Evolutionary conservation across 2,797 vertebrate genomes (phyloP).

Genomic region (Rachycentron canadum): DNA sequence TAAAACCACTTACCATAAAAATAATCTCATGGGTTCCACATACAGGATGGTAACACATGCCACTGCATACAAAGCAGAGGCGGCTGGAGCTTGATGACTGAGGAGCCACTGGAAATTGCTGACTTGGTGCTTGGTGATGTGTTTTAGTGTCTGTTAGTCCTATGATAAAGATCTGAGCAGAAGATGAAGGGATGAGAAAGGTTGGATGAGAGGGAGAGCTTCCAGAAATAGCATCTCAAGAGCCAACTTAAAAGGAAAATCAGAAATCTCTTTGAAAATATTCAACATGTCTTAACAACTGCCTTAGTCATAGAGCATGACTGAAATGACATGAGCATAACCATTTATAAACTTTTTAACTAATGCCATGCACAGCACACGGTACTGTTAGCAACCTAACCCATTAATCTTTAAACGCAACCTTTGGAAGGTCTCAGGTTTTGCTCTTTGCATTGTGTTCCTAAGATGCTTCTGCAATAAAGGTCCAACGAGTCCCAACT

Average conservation of each 20-base stretch:
- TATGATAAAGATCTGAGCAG: constrained; percentile 25
- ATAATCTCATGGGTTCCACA: constrained; percentile 48
- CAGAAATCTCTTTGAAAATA: background rate
- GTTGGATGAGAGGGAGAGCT: constrained; percentile 2
- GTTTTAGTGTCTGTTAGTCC: constrained; percentile 25
- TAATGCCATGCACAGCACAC: background rate
- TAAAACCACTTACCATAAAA: constrained; percentile 69
- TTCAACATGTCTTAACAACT: constrained; percentile 18
- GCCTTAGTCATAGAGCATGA: constrained; percentile 14
- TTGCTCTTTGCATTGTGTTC: constrained; percentile 41
- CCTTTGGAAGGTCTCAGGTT: constrained; percentile 8
- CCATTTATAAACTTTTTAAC: constrained; percentile 13
- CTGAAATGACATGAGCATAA: constrained; percentile 21
- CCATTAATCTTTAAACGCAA: constrained; percentile 27
- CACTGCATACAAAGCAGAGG: constrained; percentile 52
- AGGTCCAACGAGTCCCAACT: constrained; percentile 65
- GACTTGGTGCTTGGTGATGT: constrained; percentile 23
- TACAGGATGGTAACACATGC: constrained; percentile 27
- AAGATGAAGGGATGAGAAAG: constrained; percentile 1
- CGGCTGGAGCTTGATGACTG: constrained; percentile 12
- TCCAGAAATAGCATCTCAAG: constrained; percentile 2
- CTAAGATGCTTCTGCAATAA: constrained; percentile 62
- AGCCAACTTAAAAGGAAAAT: background rate
- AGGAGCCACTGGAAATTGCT: constrained; percentile 34
- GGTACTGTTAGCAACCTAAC: background rate